Evolutionary conservation across 2,888 invertebrate species (phyloP).

Genomic region (Drosophila picticornis): DNA sequence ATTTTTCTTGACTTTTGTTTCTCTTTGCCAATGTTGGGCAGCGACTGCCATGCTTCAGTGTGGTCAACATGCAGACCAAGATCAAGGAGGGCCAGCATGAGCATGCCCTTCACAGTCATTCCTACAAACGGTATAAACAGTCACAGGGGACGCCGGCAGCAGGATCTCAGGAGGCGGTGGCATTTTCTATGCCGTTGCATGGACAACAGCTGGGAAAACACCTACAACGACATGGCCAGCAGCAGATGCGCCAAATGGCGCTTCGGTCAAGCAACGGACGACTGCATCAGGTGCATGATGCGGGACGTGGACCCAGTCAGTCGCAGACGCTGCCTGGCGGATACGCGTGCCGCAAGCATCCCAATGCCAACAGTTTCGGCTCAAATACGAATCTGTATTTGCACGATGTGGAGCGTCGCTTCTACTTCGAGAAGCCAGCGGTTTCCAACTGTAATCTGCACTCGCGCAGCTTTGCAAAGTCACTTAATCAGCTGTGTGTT

Average conservation of each 20-base stretch:
- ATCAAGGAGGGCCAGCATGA: conserved; percentile 73
- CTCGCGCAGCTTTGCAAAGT: conserved; percentile 84
- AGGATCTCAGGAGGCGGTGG: conserved; percentile 15
- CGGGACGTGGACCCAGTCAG: conserved; percentile 28
- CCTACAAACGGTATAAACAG: conserved; percentile 77
- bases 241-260: conserved; percentile 20
- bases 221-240: conserved; percentile 9
- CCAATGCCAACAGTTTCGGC: conserved; percentile 47
- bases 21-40: conserved; percentile 34
- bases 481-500: conserved; percentile 84
- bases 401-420: conserved; percentile 75
- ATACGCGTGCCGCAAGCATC: conserved; percentile 75
- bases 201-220: background rate
- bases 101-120: conserved; percentile 55
- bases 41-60: conserved; percentile 83
- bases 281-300: conserved; percentile 69
- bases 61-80: conserved; percentile 78
- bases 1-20: background rate
- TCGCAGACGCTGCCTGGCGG: conserved; percentile 61
- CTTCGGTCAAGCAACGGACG: conserved; percentile 36
- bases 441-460: conserved; percentile 83
- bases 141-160: conserved; percentile 17
- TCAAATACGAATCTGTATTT: conserved; percentile 68
- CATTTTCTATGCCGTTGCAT: background rate
- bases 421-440: conserved; percentile 83